A percentile compares a stretch with the other conserved stretches of the same genome.
phyloP scores from a whole-genome alignment of 2,888 invertebrate genomes.

The Heliconius aoede region DNA sequence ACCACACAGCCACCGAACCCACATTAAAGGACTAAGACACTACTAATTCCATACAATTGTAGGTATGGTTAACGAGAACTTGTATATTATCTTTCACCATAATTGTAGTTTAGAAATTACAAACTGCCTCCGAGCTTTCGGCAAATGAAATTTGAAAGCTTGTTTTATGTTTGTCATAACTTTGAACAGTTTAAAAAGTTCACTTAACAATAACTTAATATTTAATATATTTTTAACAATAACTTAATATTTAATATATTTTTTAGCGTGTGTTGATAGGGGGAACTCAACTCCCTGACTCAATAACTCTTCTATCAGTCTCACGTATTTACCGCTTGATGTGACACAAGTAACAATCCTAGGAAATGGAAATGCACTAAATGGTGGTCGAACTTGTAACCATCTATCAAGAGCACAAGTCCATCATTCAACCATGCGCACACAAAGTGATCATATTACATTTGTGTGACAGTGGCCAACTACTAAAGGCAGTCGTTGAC shows the following conservation, averaged over 20 bases:
- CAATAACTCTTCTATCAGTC: neutral
- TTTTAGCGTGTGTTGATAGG: neutral
- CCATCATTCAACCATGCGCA: constrained; percentile 10
- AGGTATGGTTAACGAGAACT: constrained; percentile 14
- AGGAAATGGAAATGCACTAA: constrained; percentile 20
- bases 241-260: neutral
- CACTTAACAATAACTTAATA: neutral
- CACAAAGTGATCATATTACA: constrained; percentile 8
- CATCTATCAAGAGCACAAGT: constrained; percentile 15
- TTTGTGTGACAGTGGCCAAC: constrained; percentile 19
- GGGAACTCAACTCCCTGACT: neutral
- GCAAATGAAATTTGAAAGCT: constrained; percentile 16
- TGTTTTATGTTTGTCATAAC: constrained; percentile 6
- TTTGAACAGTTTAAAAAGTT: neutral
- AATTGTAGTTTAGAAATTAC: constrained; percentile 11
- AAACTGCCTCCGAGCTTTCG: constrained; percentile 19
- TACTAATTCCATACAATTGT: constrained; percentile 6
- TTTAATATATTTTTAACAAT: too few species aligned
- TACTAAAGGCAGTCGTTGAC: neutral
- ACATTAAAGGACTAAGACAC: neutral
- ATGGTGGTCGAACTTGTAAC: constrained; percentile 7
- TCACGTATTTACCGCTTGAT: neutral
- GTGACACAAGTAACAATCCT: neutral
- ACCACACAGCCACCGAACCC: neutral
- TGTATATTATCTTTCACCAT: constrained; percentile 12